These are phyloP conservation scores for Oscheius myriophilus DNA, from an alignment of 2,888 invertebrate genomes.

Conservation along the genomic window DNA sequence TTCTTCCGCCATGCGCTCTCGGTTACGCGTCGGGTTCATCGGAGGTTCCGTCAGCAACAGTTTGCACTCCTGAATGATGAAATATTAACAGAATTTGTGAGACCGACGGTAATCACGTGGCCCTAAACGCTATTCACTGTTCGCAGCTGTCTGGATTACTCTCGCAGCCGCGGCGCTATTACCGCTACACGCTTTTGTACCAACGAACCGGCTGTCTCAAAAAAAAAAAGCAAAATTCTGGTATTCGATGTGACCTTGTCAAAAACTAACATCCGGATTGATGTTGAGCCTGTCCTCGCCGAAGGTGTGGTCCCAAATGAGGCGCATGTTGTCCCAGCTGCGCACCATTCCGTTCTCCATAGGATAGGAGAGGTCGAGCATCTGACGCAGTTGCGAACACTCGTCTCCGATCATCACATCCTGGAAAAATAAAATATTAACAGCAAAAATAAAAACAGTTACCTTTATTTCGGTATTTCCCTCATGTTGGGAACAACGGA, in stretches of 20 bases:
- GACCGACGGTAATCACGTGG: too few relatives aligned
- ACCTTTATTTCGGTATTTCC: slow-evolving; percentile 2
- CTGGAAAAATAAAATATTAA: slow-evolving; percentile 75
- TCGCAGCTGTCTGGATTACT: too few relatives aligned
- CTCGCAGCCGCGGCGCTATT: too few relatives aligned
- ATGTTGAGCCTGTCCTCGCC: slow-evolving; percentile 95
- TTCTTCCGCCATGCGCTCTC: slow-evolving; percentile 81
- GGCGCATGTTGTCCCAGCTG: slow-evolving; percentile 99
- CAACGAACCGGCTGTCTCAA: too few relatives aligned
- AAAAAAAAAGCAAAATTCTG: too few relatives aligned
- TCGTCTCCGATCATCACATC: slow-evolving; percentile 99
- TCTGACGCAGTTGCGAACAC: slow-evolving; percentile 85
- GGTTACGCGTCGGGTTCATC: slow-evolving; percentile 95
- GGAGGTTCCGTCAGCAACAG: slow-evolving; percentile 97
- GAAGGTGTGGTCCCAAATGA: slow-evolving; percentile 99
- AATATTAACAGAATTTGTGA: too few relatives aligned
- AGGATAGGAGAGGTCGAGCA: slow-evolving; percentile 85
- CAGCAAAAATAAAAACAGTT: not conserved
- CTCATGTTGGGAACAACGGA: slow-evolving; percentile 8
- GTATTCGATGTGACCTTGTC: too few relatives aligned
- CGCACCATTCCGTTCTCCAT: slow-evolving; percentile 91
- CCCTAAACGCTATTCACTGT: too few relatives aligned
- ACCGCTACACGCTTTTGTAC: not conserved
- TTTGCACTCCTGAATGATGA: slow-evolving; percentile 78
- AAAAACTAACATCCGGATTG: slow-evolving; percentile 78